Evolutionary conservation across 2,888 invertebrate species (phyloP).

Genomic region (Psococerastis gibbosa): DNA sequence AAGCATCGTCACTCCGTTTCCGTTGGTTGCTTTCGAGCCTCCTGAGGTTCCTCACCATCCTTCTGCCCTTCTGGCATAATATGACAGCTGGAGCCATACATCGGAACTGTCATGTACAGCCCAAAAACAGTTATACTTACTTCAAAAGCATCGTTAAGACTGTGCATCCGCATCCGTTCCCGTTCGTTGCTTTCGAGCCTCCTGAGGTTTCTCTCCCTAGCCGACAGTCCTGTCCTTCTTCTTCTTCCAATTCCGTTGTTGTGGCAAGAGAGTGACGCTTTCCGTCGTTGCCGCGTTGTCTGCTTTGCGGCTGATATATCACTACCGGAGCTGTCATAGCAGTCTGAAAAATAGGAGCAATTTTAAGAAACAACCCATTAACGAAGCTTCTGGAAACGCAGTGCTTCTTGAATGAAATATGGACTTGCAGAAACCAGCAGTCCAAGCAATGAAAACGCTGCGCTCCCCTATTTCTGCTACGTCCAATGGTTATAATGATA

Average conservation of each 20-base stretch:
- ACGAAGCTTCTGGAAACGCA: no score
- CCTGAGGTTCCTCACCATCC: constrained; percentile 61
- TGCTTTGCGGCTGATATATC: constrained; percentile 10
- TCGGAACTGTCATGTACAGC: neutral
- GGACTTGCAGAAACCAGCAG: no score
- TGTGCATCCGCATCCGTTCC: constrained; percentile 84
- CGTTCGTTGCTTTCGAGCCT: constrained; percentile 80
- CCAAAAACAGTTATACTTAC: constrained; percentile 27
- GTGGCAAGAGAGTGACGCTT: constrained; percentile 2
- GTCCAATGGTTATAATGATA: no score
- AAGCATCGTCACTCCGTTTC: constrained; percentile 82
- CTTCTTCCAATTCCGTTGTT: constrained; percentile 26
- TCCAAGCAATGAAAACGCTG: no score
- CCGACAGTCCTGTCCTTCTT: constrained; percentile 56
- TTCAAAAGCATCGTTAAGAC: constrained; percentile 79
- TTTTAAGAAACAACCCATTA: no score
- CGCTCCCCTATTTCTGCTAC: no score
- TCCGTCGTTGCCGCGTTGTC: neutral
- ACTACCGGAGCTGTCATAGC: constrained; percentile 16
- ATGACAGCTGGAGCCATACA: neutral
- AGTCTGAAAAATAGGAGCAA: no score
- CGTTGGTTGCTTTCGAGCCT: constrained; percentile 80
- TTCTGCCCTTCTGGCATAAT: no score
- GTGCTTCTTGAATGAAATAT: no score
- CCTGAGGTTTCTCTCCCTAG: constrained; percentile 66